Evolutionary conservation across 2,888 invertebrate genomes (phyloP), one percentile per base, ranked within the genome.

Genomic region (Calameuta idolon): DNA sequence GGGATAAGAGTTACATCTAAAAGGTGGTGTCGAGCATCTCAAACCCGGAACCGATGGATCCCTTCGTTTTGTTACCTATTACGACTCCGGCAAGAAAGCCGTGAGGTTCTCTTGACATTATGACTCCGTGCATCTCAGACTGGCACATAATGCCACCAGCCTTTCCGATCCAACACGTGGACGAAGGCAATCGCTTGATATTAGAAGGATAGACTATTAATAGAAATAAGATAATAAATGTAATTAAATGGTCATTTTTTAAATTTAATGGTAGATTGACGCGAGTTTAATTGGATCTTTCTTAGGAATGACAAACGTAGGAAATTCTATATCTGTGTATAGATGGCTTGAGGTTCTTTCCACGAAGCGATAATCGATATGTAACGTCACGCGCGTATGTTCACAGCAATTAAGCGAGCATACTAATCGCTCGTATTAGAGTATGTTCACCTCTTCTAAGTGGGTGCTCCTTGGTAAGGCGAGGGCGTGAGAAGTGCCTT

Each of bases 401-500:
- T 89, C 88, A 86, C 88, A 86, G 90, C 89, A 91, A 91, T 91
- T 91, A 91, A 89, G 90, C 87, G 86, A 87, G 87, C 88, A 89
- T 88, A 88, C 90, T 90, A 90, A 90, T 90, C 90, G 90, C 85
- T 83, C 87, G 88, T 86, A 85, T 88, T 89, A 87, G 88, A 86
- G 85, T 88, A 88, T 87, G 88, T 88, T 86, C 85, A 84, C 83
- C 85, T 86, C 87, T 85, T 87, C 88, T 89, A 90, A 90, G 90
- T 90, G 89, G 89, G 89, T 90, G 89, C 88, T 88, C 85, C 84
- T 79, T 86, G 87, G 87, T 86, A 88, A 88, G 87, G 88, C 88
- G 90, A 90, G 91, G 91, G 91, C 91, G 91, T 91, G 91, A 91
- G 91, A 91, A 91, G 90, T 90, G 90, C 90, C 90, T 89, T 88